These are phyloP conservation scores for Myotis daubentonii DNA, from an alignment of 2,797 vertebrate genomes.

Conservation along the genomic window DNA sequence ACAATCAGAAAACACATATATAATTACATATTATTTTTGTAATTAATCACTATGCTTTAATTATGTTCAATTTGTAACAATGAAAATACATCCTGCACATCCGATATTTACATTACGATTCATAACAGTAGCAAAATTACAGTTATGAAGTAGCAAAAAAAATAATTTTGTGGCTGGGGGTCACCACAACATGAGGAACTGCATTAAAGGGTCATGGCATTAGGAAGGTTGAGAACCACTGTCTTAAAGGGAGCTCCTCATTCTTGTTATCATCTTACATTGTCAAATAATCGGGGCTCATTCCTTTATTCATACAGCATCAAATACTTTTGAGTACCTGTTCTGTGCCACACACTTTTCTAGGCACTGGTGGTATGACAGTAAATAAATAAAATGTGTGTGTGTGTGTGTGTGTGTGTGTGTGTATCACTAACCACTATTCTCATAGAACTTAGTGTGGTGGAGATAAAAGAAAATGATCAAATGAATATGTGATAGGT, in stretches of 20 bases:
- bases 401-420: neutral
- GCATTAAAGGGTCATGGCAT: too few relatives aligned
- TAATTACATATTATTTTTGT: too few relatives aligned
- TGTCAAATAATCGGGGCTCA: neutral
- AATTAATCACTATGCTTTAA: too few relatives aligned
- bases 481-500: neutral
- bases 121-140: too few relatives aligned
- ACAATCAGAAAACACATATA: too few relatives aligned
- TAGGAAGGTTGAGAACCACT: too few relatives aligned
- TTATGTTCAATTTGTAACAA: too few relatives aligned
- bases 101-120: too few relatives aligned
- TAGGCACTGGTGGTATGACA: neutral
- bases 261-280: neutral
- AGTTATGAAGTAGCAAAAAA: too few relatives aligned
- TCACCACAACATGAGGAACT: too few relatives aligned
- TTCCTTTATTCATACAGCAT: neutral
- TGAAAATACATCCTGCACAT: too few relatives aligned
- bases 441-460: neutral
- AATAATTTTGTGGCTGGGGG: too few relatives aligned
- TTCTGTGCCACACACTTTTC: neutral
- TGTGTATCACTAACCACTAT: neutral
- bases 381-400: neutral
- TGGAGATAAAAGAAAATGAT: neutral
- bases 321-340: neutral
- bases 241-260: neutral